These are phyloP conservation scores for Dromaius novaehollandiae DNA, from an alignment of 2,113 vertebrate genomes.

Conservation along the genomic window DNA sequence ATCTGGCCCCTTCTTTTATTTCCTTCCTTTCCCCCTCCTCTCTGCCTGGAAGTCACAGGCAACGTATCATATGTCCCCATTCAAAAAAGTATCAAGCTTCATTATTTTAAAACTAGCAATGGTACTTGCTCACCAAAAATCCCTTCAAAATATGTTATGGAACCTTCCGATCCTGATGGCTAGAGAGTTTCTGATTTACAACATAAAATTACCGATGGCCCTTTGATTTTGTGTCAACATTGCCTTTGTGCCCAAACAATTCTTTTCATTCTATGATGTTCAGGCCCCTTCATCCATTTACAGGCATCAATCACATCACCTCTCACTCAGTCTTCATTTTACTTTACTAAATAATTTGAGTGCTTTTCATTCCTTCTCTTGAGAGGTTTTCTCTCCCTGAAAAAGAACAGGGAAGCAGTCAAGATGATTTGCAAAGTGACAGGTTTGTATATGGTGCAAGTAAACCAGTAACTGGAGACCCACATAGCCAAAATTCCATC, in stretches of 20 bases:
- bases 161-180: neutral
- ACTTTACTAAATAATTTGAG: neutral
- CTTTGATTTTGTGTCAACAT: neutral
- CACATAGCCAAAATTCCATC: neutral
- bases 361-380: neutral
- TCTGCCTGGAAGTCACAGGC: neutral
- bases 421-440: neutral
- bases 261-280: neutral
- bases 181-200: neutral
- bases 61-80: neutral
- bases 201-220: fast-evolving
- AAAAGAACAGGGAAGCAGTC: neutral
- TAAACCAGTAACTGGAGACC: neutral
- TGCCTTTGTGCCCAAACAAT: neutral
- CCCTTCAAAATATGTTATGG: neutral
- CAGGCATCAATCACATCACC: neutral
- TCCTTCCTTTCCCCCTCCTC: constrained; percentile 27
- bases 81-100: neutral
- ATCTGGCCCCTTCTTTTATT: constrained; percentile 6
- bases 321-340: neutral
- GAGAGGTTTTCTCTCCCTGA: neutral
- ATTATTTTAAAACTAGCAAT: neutral
- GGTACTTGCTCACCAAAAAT: neutral
- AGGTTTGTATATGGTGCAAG: neutral
- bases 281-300: neutral